Evolutionary conservation across 2,113 vertebrate genomes (phyloP), one percentile per base, ranked within the genome.

Genomic region (Miniopterus natalensis): DNA sequence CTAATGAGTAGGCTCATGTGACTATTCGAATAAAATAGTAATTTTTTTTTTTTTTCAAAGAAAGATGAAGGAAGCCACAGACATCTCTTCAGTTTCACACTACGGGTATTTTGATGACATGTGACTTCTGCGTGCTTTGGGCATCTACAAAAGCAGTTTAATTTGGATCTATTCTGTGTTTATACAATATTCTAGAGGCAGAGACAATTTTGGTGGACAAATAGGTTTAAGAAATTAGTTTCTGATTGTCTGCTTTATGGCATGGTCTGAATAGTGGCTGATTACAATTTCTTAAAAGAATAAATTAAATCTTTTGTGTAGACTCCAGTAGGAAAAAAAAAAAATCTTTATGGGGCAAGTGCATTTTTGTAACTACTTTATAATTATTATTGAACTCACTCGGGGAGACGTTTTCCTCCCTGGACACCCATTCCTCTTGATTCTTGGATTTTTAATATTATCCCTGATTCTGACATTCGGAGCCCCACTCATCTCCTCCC

Each of bases 231-330:
- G 29, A 92, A 87, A 49, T 85, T 86, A 17, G 13, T 91, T 81
- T 49, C 53, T 27, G 73, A 88, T 29, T 93, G 55, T 74, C 40
- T 92, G 17, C 45, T 94, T 84, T n/a, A 57, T 63, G 27, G 59
- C 42, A 68, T 73, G 42, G 40, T 77, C 23, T 90, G 79, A 95
- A 70, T 65, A 70, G 59, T n/a, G 83, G 20, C 87, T 86, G 57
- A 87, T 95, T 66, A 66, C 14, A 95, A 40, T 70, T 90, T 88
- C 17, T 18, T 84, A 61, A 75, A 84, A 42, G 49, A 83, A 84
- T n/a, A 84, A 83, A 42, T 77, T 45, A 74, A 84, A 29, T 57
- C 20, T 57, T 83, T 90, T 77, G 25, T 47, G 84, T 59, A 47
- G 36, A 77, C 11, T 57, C 84, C 15, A 84, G 29, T 2, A 77